Percentiles rank a stretch among this genome's conserved stretches.
Evolutionary conservation across 2,888 invertebrate species (phyloP).

Genomic region (Tethea ocularis): DNA sequence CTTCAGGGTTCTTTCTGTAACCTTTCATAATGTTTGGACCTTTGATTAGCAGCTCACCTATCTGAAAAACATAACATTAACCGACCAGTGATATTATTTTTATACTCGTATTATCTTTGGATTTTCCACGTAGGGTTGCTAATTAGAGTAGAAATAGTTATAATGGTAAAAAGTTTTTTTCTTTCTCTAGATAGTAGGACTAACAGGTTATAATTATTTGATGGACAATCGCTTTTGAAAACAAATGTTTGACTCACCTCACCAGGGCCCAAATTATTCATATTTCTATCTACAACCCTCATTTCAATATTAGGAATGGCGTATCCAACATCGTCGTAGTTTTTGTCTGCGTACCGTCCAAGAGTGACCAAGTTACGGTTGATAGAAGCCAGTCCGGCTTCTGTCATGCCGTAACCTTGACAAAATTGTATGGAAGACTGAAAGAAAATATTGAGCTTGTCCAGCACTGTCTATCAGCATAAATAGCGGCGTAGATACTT

Average conservation of each 20-base stretch:
- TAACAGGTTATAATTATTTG: neutral
- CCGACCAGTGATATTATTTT: too few relatives aligned
- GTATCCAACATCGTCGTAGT: conserved; percentile 77
- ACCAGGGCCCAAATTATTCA: conserved; percentile 79
- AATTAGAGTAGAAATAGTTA: too few relatives aligned
- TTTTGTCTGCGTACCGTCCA: conserved; percentile 42
- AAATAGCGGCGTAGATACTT: too few relatives aligned
- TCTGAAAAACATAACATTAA: conserved; percentile 48
- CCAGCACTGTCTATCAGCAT: neutral
- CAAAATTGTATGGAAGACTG: conserved; percentile 53
- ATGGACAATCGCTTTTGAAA: neutral
- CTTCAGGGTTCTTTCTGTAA: conserved; percentile 89
- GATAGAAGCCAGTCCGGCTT: conserved; percentile 87
- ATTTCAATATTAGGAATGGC: conserved; percentile 84
- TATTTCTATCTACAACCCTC: conserved; percentile 82
- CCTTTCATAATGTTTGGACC: conserved; percentile 93
- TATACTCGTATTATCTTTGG: too few relatives aligned
- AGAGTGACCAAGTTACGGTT: conserved; percentile 73
- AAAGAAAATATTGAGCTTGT: conserved; percentile 17
- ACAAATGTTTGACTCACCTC: conserved; percentile 44
- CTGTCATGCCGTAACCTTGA: conserved; percentile 89
- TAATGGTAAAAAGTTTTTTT: too few relatives aligned
- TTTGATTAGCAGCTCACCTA: conserved; percentile 89
- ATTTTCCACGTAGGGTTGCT: too few relatives aligned
- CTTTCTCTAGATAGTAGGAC: too few relatives aligned